A percentile compares a stretch with the other conserved stretches of the same genome.
Conservation (phyloP, 2,113 vertebrate genomes). For the Trachemys scripta region DNA sequence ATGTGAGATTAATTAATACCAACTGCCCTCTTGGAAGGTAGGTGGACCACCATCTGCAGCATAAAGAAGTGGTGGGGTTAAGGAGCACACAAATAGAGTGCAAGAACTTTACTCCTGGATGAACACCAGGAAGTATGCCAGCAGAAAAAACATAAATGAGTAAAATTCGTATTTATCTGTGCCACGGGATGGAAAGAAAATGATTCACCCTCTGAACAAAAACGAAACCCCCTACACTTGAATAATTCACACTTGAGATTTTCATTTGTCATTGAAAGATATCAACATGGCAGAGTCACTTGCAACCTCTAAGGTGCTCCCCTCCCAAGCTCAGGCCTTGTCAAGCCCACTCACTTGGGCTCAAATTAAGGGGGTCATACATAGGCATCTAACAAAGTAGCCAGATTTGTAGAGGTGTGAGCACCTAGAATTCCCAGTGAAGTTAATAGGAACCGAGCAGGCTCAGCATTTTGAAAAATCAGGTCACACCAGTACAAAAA, state of each 20-base stretch:
- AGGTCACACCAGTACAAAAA: not conserved
- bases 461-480: not conserved
- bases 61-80: not conserved
- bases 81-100: not conserved
- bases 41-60: not conserved
- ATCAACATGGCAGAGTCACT: rapidly evolving
- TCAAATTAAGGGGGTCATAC: not conserved
- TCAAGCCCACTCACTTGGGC: not conserved
- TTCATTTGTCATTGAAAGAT: not conserved
- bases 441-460: not conserved
- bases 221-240: not conserved
- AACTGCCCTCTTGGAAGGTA: not conserved
- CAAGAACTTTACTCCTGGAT: not conserved
- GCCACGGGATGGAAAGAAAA: conserved; percentile 6
- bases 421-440: not conserved
- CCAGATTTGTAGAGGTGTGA: not conserved
- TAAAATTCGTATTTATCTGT: conserved; percentile 44
- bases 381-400: not conserved
- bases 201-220: not conserved
- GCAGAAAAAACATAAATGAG: conserved; percentile 9
- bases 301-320: not conserved
- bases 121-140: conserved; percentile 8
- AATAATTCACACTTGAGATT: not conserved
- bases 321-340: not conserved
- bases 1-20: not conserved